Base-by-base conservation (phyloP, 2,888 invertebrate species). In the Lasioglossum lativentre region DNA sequence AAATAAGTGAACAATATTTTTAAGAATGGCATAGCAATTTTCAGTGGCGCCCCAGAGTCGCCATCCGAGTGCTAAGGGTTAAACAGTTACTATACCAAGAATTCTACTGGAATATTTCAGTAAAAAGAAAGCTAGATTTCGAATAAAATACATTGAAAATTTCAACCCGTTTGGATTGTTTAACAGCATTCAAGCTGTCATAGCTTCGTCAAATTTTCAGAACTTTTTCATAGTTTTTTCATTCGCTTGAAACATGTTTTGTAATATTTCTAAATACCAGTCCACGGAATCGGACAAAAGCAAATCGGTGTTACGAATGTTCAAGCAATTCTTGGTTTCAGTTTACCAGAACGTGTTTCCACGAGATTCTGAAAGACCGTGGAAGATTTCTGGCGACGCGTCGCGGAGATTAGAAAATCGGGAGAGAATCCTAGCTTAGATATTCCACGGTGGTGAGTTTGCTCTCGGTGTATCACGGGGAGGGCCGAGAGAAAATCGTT, bases 401-500 rank as follows among this genome's bases (percentile, higher is more conserved):
- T 68, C 12, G 34, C 68, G 63, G 80, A 80, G 23, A 68, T 52
- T 68, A 78, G 77, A 71, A 63, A 42, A 70, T 56, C 70, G 38
- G 45, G 45, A 72, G 78, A 71, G 42, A 52, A 77, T 56, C 68
- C 70, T n/a, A 66, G 77, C 56, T 79, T 75, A 71, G 74, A 77
- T 77, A 77, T 80, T 80, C 70, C 80, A 80, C 79, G 68, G 80
- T 83, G 80, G 77, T 66, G 77, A 78, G 83, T 73, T 86, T 42
- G 63, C 59, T 59, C 79, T 68, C 68, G 34, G 68, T 68, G 78
- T 4, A 34, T 19, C n/a, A 23, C n/a, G n/a, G 52, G 27, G 23
- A 59, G 75, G 82, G 77, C 27, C 71, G 85, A 82, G 87, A 82
- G 87, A 88, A 88, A 83, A 86, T 82, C 87, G 90, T 88, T 83